Evolutionary conservation across 2,113 vertebrate species (phyloP).

Genomic region (Chascanopsetta lugubris): DNA sequence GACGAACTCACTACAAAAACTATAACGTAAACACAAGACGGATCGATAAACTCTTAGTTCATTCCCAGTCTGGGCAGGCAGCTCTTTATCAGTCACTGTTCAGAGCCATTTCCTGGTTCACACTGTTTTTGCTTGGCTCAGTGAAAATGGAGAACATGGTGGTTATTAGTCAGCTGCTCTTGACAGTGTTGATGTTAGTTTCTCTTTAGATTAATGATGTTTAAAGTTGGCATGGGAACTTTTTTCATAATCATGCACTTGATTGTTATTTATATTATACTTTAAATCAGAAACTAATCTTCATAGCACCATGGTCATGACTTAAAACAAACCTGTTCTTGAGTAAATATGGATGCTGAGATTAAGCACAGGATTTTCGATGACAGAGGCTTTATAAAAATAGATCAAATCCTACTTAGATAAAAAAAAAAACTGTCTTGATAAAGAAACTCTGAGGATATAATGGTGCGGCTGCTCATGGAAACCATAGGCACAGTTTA

Average conservation of each 20-base stretch:
- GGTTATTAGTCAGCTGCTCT: slow-evolving; percentile 5
- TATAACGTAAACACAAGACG: not conserved
- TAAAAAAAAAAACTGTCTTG: not conserved
- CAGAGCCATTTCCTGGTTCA: slow-evolving; percentile 16
- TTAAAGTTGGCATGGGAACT: no score
- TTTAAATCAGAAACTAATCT: not conserved
- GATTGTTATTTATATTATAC: not conserved
- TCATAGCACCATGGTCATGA: not conserved
- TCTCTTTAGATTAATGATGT: not conserved
- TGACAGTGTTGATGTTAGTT: slow-evolving; percentile 6
- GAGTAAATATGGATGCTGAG: not conserved
- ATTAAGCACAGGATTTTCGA: not conserved
- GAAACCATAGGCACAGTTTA: no score
- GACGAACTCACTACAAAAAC: not conserved
- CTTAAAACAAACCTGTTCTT: not conserved
- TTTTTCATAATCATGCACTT: not conserved
- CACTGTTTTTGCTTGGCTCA: not conserved
- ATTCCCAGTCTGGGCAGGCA: not conserved
- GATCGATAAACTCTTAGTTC: not conserved
- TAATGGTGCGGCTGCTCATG: no score
- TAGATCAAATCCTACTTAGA: no score
- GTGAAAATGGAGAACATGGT: slow-evolving; percentile 14
- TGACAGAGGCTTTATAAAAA: no score
- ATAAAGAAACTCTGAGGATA: no score
- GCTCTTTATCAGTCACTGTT: not conserved